A percentile compares a stretch with the other conserved stretches of the same genome.
Conservation (phyloP, 2,888 invertebrate genomes). For the Rhamphomyia laevipes region DNA sequence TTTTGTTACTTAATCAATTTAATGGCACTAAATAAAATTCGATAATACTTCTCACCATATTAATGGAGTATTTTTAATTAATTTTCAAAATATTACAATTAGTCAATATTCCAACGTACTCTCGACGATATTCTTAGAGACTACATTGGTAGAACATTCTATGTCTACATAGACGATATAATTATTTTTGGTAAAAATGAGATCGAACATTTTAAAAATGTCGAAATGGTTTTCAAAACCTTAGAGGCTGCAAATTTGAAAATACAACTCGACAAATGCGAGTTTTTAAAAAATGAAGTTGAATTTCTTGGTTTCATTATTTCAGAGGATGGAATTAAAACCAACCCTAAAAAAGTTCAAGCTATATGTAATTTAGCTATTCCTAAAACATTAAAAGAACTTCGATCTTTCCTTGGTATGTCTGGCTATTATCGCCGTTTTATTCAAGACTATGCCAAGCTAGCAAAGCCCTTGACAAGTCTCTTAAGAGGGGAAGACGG, state of each 20-base stretch:
- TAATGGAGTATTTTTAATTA: too few relatives aligned
- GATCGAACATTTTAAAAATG: slow-evolving; percentile 6
- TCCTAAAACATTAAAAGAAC: slow-evolving; percentile 10
- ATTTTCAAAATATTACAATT: too few relatives aligned
- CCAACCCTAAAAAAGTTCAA: slow-evolving; percentile 9
- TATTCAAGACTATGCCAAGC: slow-evolving; percentile 10
- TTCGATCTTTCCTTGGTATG: slow-evolving; percentile 6
- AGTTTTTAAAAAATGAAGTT: slow-evolving; percentile 10
- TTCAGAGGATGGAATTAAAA: slow-evolving; percentile 9
- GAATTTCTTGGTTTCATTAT: slow-evolving; percentile 13
- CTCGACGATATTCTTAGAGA: slow-evolving; percentile 11
- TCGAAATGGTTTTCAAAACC: slow-evolving; percentile 8
- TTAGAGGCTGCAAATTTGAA: slow-evolving; percentile 7
- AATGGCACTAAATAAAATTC: too few relatives aligned
- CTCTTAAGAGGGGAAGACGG: slow-evolving; percentile 13
- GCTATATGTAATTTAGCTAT: slow-evolving; percentile 8
- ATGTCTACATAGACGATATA: slow-evolving; percentile 12
- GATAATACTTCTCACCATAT: too few relatives aligned
- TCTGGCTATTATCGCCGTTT: slow-evolving; percentile 7
- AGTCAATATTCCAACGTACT: slow-evolving; percentile 12
- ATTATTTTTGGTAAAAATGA: slow-evolving; percentile 11
- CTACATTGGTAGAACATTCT: slow-evolving; percentile 7
- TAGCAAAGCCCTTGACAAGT: slow-evolving; percentile 9
- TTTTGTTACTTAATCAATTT: too few relatives aligned
- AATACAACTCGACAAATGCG: slow-evolving; percentile 12